These are phyloP conservation scores for Temnothorax rugatulus DNA, from an alignment of 2,888 invertebrate species.

Conservation along the genomic window DNA sequence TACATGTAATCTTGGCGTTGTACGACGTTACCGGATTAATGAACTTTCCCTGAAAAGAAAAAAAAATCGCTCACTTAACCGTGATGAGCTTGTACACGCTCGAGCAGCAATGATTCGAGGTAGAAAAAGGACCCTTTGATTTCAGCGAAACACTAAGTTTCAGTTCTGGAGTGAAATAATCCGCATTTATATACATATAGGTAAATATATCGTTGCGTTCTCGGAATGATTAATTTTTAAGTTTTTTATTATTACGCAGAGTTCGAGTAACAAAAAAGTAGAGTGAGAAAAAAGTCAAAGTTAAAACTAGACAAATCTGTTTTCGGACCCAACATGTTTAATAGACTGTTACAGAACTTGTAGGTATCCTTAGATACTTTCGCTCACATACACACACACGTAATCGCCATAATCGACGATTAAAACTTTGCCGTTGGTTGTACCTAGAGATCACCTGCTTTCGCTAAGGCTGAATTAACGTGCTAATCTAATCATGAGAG, in stretches of 20 bases:
- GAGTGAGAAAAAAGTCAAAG: neutral
- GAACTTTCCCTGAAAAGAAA: slow-evolving; percentile 10
- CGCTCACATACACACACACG: neutral
- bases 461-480: neutral
- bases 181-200: neutral
- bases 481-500: neutral
- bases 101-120: neutral
- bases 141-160: neutral
- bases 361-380: slow-evolving; percentile 11
- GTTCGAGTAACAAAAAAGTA: neutral
- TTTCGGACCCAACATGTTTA: neutral
- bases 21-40: slow-evolving; percentile 2
- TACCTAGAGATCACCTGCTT: neutral
- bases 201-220: neutral
- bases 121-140: neutral
- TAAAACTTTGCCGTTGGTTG: slow-evolving; percentile 17
- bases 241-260: neutral
- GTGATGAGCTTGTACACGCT: neutral
- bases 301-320: neutral
- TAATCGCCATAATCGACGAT: slow-evolving; percentile 1
- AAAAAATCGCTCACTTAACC: neutral
- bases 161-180: neutral
- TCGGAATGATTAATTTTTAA: neutral
- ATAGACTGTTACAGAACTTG: neutral
- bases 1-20: neutral